phyloP scores from a whole-genome alignment of 2,888 invertebrate genomes.

The Harpalus rubripes region DNA sequence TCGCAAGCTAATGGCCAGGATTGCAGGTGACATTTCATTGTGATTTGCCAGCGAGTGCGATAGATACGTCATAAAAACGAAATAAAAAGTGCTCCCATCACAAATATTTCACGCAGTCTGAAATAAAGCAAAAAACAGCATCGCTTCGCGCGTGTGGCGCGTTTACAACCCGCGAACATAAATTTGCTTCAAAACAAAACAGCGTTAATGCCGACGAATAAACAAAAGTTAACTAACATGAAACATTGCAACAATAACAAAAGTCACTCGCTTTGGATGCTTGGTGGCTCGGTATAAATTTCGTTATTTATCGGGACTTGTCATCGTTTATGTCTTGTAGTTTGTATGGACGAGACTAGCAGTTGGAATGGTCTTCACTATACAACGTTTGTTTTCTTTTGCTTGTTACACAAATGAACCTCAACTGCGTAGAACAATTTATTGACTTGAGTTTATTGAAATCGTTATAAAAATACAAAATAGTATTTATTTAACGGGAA shows the following conservation, averaged over 20 bases:
- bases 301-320: constrained; percentile 35
- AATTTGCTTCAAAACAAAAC: constrained; percentile 44
- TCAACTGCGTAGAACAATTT: neutral
- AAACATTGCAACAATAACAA: constrained; percentile 44
- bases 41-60: constrained; percentile 2
- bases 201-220: constrained; percentile 31
- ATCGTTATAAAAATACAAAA: neutral
- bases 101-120: constrained; percentile 44
- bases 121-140: constrained; percentile 20
- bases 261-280: constrained; percentile 28
- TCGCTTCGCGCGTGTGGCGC: constrained; percentile 12
- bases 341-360: constrained; percentile 20
- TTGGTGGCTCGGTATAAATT: constrained; percentile 40
- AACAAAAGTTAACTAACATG: constrained; percentile 44
- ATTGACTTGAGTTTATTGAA: neutral
- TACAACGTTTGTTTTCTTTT: constrained; percentile 12
- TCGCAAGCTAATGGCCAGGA: neutral
- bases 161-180: constrained; percentile 25
- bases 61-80: constrained; percentile 30
- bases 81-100: constrained; percentile 27
- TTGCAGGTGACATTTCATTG: constrained; percentile 43
- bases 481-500: neutral
- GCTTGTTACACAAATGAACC: constrained; percentile 31
- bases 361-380: constrained; percentile 29
- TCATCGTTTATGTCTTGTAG: constrained; percentile 41